Base-by-base conservation (phyloP, 2,888 invertebrate species). In the Hirtodrosophila confusa region DNA sequence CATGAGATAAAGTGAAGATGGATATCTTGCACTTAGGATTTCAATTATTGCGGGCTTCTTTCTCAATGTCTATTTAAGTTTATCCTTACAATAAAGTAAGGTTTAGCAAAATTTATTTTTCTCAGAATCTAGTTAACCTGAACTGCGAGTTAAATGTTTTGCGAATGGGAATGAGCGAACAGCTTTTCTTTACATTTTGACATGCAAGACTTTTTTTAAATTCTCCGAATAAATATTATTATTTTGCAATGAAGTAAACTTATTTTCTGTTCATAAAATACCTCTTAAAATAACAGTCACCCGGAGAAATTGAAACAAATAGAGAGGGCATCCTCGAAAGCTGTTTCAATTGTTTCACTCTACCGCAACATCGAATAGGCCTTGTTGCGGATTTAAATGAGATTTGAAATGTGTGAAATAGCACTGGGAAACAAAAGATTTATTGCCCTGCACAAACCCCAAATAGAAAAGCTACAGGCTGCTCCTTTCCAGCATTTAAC, bases 331-430 rank as follows among this genome's bases (percentile, higher is more conserved):
- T 24, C 6, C 10, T 27, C 0, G 17, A 24, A 31, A 56, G 11
- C 49, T 47, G 60, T 62, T 65, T 50, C 44, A 58, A 64, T 63
- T 76, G 75, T 56, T 54, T 35, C 60, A 33, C 29, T 43, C 33
- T 29, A 65, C 80, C 85, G 48, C 80, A 80, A 83, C 80, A 85
- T 37, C 56, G 62, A 64, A 73, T 66, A 68, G 72, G 66, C 56
- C 66, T 57, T 85, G 75, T 73, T 73, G 41, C 39, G 66, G 77
- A 85, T 65, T 80, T 80, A 85, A 85, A 78, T 83, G 72, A 78
- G 83, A 72, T 75, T 68, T 73, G 51, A 80, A 68, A 63, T 53
- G 69, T 78, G 51, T 66, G 64, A 72, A 78, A 71, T 69, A 61
- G 53, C 56, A 68, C 48, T 56, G 64, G 60, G 48, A 66, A 31